Evolutionary conservation across 2,888 invertebrate species (phyloP).

Genomic region (Macaria liturata): DNA sequence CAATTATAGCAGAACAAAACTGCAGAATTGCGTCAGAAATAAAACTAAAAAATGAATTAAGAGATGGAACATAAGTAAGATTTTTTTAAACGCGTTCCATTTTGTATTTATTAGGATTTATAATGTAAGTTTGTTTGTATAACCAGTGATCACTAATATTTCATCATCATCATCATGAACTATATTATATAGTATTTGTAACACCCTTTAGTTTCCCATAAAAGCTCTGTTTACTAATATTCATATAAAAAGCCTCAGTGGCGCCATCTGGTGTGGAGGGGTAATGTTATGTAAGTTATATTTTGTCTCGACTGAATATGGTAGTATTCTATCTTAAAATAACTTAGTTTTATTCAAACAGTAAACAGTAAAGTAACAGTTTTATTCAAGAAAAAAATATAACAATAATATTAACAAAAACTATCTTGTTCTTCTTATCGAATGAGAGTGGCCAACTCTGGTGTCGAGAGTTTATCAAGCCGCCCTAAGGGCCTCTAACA

Average conservation of each 20-base stretch:
- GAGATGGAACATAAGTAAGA: too few relatives aligned
- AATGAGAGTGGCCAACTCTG: too few relatives aligned
- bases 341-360: background rate
- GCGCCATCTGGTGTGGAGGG: slow-evolving; percentile 68
- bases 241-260: slow-evolving; percentile 60
- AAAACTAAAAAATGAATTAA: too few relatives aligned
- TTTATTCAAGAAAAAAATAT: too few relatives aligned
- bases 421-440: too few relatives aligned
- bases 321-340: slow-evolving; percentile 29
- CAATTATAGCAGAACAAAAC: too few relatives aligned
- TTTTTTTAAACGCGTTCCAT: too few relatives aligned
- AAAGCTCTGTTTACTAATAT: slow-evolving; percentile 74
- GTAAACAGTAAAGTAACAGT: slow-evolving; percentile 10
- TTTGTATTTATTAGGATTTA: background rate
- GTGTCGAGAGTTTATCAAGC: too few relatives aligned
- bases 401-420: too few relatives aligned
- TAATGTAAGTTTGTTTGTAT: background rate
- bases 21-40: too few relatives aligned
- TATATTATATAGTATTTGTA: too few relatives aligned
- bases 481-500: too few relatives aligned
- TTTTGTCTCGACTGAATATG: slow-evolving; percentile 55
- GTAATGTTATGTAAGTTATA: slow-evolving; percentile 67
- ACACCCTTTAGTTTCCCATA: slow-evolving; percentile 57
- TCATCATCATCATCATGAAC: background rate
- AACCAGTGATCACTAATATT: background rate